A percentile compares a stretch with the other conserved stretches of the same genome.
These are phyloP conservation scores for Emys orbicularis DNA, from an alignment of 2,797 vertebrate species.

Conservation along the genomic window DNA sequence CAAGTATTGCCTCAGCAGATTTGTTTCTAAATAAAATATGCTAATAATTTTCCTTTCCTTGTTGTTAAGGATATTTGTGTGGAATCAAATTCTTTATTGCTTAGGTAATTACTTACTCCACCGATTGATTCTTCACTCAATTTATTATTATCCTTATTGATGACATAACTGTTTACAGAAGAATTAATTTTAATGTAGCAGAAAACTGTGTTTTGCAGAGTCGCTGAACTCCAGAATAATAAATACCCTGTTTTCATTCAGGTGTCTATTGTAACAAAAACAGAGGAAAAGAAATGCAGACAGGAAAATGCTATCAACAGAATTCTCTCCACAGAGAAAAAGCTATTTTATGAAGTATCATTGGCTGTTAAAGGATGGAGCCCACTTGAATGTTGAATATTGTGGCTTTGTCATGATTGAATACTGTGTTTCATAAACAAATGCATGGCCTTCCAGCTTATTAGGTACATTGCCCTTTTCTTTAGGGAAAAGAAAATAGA, in stretches of 20 bases:
- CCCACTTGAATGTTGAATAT: background rate
- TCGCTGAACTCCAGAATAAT: background rate
- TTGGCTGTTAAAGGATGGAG: background rate
- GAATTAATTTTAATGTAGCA: slow-evolving; percentile 17
- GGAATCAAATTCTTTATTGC: background rate
- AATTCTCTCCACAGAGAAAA: slow-evolving; percentile 19
- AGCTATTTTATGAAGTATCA: background rate
- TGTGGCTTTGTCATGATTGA: background rate
- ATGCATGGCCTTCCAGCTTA: background rate
- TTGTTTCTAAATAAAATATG: background rate
- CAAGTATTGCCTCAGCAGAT: background rate
- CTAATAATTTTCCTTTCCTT: background rate
- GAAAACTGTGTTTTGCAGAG: background rate
- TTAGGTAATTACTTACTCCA: background rate
- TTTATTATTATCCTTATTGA: background rate
- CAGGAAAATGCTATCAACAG: background rate
- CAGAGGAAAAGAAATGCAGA: background rate
- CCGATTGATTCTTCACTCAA: background rate
- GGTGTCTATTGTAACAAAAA: slow-evolving; percentile 21
- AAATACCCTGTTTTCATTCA: slow-evolving; percentile 7
- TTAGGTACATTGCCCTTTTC: background rate
- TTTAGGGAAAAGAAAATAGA: background rate
- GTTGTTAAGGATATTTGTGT: background rate
- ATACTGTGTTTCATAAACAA: background rate
- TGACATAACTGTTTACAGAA: background rate